phyloP scores from a whole-genome alignment of 2,113 vertebrate species.

The Sarotherodon lohbergeri region DNA sequence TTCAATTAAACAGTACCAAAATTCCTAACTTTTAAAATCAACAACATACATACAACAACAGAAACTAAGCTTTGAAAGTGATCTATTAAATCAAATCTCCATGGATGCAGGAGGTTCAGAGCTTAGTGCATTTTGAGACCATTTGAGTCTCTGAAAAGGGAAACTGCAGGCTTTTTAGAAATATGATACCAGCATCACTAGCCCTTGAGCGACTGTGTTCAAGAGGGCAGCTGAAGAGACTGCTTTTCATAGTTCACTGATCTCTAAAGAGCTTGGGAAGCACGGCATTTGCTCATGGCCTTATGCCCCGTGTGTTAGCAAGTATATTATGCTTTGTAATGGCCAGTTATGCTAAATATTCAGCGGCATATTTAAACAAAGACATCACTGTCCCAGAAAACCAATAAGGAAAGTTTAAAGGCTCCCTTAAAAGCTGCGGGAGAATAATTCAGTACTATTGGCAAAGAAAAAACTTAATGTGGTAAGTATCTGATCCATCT shows the following conservation, averaged over 20 bases:
- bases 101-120: background rate
- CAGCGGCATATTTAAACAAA: conserved; percentile 21
- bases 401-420: background rate
- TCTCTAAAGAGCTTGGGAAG: conserved; percentile 57
- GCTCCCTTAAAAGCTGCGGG: background rate
- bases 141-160: conserved; percentile 33
- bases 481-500: background rate
- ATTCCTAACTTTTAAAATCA: background rate
- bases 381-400: conserved; percentile 8
- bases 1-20: background rate
- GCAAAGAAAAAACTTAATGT: background rate
- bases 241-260: conserved; percentile 60
- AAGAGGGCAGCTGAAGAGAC: conserved; percentile 48
- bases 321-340: conserved; percentile 49
- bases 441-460: background rate
- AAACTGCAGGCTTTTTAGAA: conserved; percentile 51
- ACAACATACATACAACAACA: background rate
- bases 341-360: conserved; percentile 46
- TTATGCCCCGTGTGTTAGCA: conserved; percentile 45
- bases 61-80: background rate
- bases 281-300: conserved; percentile 21
- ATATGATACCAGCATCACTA: conserved; percentile 40
- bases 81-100: conserved; percentile 7
- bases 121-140: conserved; percentile 37
- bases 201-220: conserved; percentile 39